phyloP scores from a whole-genome alignment of 2,113 vertebrate genomes.

The Centropristis striata region DNA sequence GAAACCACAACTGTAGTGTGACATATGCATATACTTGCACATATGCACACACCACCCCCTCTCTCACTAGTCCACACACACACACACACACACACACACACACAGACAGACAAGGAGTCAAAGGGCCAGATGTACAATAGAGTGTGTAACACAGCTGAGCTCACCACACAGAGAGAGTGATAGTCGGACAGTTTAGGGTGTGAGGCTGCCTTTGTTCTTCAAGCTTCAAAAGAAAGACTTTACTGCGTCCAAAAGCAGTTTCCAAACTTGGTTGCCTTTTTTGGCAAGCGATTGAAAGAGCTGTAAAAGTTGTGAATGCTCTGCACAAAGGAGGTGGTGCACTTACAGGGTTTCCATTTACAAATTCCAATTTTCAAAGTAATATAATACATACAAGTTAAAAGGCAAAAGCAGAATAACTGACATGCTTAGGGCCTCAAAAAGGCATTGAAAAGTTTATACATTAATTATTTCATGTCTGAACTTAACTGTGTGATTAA shows the following conservation, averaged over 20 bases:
- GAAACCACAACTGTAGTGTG: conserved; percentile 40
- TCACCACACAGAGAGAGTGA: conserved; percentile 55
- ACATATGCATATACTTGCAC: neutral
- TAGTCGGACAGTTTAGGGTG: conserved; percentile 39
- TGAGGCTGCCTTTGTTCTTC: conserved; percentile 66
- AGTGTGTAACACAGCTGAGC: conserved; percentile 52
- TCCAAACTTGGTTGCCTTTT: conserved; percentile 36
- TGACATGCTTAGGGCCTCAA: neutral
- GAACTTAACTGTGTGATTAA: neutral
- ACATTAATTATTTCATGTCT: neutral
- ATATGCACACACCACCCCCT: neutral
- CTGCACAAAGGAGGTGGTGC: conserved; percentile 19
- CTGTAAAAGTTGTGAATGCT: conserved; percentile 45
- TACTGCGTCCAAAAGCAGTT: conserved; percentile 49
- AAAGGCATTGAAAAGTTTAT: neutral
- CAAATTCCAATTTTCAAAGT: neutral
- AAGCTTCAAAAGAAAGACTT: conserved; percentile 73
- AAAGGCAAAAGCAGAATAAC: neutral
- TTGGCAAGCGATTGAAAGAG: conserved; percentile 62
- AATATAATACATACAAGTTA: neutral
- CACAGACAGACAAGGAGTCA: conserved; percentile 57
- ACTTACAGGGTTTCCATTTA: conserved; percentile 19
- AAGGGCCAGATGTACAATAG: conserved; percentile 72
- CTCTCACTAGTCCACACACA: conserved; percentile 3
- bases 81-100: conserved; percentile 15